Base-by-base conservation (phyloP, 2,113 vertebrate genomes). In the Chaetura pelagica region DNA sequence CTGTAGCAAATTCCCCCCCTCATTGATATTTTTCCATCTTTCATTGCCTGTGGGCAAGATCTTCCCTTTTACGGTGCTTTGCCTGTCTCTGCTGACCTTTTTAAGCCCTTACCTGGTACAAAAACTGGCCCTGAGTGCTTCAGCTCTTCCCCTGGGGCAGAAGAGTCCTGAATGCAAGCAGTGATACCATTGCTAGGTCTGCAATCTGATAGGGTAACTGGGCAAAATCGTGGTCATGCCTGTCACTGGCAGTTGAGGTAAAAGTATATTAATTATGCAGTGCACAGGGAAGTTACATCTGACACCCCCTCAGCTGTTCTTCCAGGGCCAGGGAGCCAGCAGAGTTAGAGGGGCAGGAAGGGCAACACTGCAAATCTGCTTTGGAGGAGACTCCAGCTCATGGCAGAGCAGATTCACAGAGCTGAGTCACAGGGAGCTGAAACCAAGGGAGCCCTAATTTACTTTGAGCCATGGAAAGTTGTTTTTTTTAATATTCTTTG, bases 191-290 rank as follows among this genome's bases (percentile, higher is more conserved):
- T 4, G 2, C 23, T 34, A 32, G 2, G 4, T 32, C 46, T 40
- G 12, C 0, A 0, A 29, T 18, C 27, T 15, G 22, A 14, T 0
- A 3, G 55, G n/a, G 20, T 24, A 52, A 49, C 6, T 7, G 35
- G 71, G 42, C 11, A 58, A 90, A 46, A 73, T 46, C 5, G 7
- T 69, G 46, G 14, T 23, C 34, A 38, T 49, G 12, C 8, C 3
- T 12, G 19, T 8, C 15, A 6, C 34, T 76, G 64, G 26, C 22
- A 34, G 4, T 6, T 52, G 17, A 68, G 21, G 54, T 24, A 76
- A 59, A 15, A 49, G 5, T 16, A 23, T 4, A 3, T 32, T 80
- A 54, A 35, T 34, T 49, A 35, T 0, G 0, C 12, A 35, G 17
- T 32, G 6, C 12, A 52, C 27, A 17, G n/a, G 22, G n/a, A 69